These are phyloP conservation scores for Syngnathus acus DNA, from an alignment of 2,797 vertebrate species.

Conservation along the genomic window DNA sequence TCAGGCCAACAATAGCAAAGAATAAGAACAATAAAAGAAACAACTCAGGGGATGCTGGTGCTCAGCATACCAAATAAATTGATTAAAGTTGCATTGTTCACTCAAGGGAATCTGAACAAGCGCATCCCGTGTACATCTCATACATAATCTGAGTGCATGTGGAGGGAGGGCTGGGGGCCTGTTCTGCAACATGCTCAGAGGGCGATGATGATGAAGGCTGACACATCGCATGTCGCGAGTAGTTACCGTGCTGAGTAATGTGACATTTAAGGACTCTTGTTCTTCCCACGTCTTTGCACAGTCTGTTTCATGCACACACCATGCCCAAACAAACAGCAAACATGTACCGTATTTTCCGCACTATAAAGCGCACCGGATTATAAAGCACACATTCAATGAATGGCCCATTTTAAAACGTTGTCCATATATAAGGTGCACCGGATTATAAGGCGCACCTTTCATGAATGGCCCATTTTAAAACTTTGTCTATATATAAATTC, in stretches of 20 bases:
- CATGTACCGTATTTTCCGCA: too few relatives aligned
- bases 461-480: too few relatives aligned
- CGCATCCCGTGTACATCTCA: conserved; percentile 27
- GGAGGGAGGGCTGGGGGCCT: conserved; percentile 44
- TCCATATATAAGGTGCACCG: too few relatives aligned
- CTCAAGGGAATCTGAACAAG: conserved; percentile 17
- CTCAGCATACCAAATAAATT: conserved; percentile 15
- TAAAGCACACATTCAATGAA: too few relatives aligned
- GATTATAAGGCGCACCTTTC: too few relatives aligned
- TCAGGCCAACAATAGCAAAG: conserved; percentile 11
- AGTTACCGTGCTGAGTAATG: conserved; percentile 54
- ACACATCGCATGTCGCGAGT: conserved; percentile 58
- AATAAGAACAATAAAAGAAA: conserved; percentile 16
- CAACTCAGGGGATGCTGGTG: conserved; percentile 7
- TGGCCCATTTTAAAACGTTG: too few relatives aligned
- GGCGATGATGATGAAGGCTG: conserved; percentile 48
- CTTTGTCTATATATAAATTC: too few relatives aligned
- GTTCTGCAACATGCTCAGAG: conserved; percentile 57
- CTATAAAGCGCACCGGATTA: too few relatives aligned
- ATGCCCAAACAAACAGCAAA: conserved; percentile 2
- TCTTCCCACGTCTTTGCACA: conserved; percentile 17
- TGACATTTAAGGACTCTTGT: conserved; percentile 59
- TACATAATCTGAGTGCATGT: conserved; percentile 36
- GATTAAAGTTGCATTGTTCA: conserved; percentile 44
- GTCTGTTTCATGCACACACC: conserved; percentile 11